Percentiles rank a stretch among this genome's conserved stretches.
Conservation (phyloP, 2,113 vertebrate genomes). For the Verasper variegatus region DNA sequence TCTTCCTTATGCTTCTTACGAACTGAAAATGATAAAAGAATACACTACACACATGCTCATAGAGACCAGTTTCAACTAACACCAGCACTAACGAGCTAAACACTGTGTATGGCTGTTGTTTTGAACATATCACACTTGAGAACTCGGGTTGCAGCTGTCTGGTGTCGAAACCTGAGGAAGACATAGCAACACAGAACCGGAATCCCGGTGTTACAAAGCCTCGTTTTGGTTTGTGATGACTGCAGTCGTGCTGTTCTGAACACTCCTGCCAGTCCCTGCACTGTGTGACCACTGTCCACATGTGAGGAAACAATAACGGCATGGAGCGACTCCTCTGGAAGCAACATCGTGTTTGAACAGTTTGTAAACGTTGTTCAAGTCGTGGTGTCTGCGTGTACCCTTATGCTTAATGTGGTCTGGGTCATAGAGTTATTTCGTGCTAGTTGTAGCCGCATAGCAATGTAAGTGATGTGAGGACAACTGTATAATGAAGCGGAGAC, state of each 20-base stretch:
- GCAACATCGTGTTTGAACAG: slow-evolving; percentile 8
- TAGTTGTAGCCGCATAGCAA: background rate
- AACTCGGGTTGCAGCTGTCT: slow-evolving; percentile 8
- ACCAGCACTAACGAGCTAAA: slow-evolving; percentile 17
- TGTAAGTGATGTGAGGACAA: background rate
- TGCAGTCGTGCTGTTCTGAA: slow-evolving; percentile 13
- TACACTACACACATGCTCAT: background rate
- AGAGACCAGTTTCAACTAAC: slow-evolving; percentile 4
- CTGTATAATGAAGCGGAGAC: background rate
- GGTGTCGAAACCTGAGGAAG: slow-evolving; percentile 39
- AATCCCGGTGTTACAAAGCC: background rate
- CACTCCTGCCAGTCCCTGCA: background rate
- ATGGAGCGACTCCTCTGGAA: background rate
- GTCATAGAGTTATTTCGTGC: slow-evolving; percentile 3
- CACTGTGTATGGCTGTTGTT: slow-evolving; percentile 40
- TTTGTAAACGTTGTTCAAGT: slow-evolving; percentile 25
- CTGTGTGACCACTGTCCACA: background rate
- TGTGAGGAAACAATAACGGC: background rate
- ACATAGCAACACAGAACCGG: slow-evolving; percentile 6
- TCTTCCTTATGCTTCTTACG: slow-evolving; percentile 17
- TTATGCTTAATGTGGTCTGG: background rate
- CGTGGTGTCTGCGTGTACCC: background rate
- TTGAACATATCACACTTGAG: slow-evolving; percentile 7
- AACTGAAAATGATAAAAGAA: slow-evolving; percentile 6
- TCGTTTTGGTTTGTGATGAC: slow-evolving; percentile 7